A percentile compares a stretch with the other conserved stretches of the same genome.
Evolutionary conservation across 2,113 vertebrate species (phyloP).

Genomic region (Percopsis transmontana): DNA sequence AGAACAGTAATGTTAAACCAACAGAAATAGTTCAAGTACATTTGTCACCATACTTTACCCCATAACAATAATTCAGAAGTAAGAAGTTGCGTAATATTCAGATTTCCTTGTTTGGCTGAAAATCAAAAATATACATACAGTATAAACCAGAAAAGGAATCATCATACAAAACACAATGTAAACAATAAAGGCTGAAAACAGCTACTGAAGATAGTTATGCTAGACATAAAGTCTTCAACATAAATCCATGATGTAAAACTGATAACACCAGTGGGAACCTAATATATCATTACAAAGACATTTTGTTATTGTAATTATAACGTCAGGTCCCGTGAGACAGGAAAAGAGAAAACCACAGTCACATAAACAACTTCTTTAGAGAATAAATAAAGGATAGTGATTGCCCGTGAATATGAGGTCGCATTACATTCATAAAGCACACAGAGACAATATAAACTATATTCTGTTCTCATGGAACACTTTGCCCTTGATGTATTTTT

Average conservation of each 20-base stretch:
- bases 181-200: conserved; percentile 58
- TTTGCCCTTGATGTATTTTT: conserved; percentile 23
- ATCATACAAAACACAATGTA: conserved; percentile 63
- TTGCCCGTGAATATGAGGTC: conserved; percentile 17
- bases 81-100: conserved; percentile 43
- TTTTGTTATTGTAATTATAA: conserved; percentile 36
- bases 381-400: conserved; percentile 21
- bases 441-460: conserved; percentile 25
- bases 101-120: conserved; percentile 57
- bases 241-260: conserved; percentile 4
- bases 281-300: conserved; percentile 27
- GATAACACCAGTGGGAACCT: conserved; percentile 34
- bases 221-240: conserved; percentile 4
- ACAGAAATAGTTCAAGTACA: conserved; percentile 72
- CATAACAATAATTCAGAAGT: conserved; percentile 30
- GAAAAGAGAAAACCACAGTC: conserved; percentile 14
- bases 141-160: conserved; percentile 73
- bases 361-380: conserved; percentile 34
- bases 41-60: conserved; percentile 22
- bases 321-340: conserved; percentile 59
- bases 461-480: conserved; percentile 38
- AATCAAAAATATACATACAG: conserved; percentile 88
- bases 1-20: conserved; percentile 20
- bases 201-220: background rate
- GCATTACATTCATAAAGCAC: conserved; percentile 11